Evolutionary conservation across 2,113 vertebrate genomes (phyloP), one percentile per base, ranked within the genome.

Genomic region (Piaya cayana): DNA sequence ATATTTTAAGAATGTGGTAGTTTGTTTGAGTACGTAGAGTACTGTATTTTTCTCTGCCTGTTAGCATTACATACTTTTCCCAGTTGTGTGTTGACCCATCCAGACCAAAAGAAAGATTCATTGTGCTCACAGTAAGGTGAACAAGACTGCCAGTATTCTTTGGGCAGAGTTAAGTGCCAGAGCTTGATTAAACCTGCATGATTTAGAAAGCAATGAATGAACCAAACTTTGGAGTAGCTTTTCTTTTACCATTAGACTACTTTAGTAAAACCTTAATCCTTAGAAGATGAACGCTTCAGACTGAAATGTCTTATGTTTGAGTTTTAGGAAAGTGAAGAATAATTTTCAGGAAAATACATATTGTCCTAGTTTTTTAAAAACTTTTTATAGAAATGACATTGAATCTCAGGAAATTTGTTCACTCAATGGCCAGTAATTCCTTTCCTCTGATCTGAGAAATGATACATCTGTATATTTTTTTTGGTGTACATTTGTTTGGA

Each of bases 231-330:
- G n/a, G n/a, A 59, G 17, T 29, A 53, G 10, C 22, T 78, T 92
- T 69, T 75, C 37, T 63, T 85, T 32, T 20, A 59, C 30, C 12
- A 2, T 55, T 71, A 42, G 22, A 32, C 36, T 45, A 49, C n/a
- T 13, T 53, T 36, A 26, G 43, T 45, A 45, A 45, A 45, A 45
- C 7, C 15, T n/a, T 69, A 52, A 70, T 78, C 22, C n/a, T 58
- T 20, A 37, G 12, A 36, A 70, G 6, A n/a, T 8, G 11, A 89
- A 29, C 0, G 0, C 3, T 69, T 77, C 30, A 37, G 8, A 34
- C 5, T 45, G 27, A 93, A 60, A 62, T 7, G 4, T 49, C 14
- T 72, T 60, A 2, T 47, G 23, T 71, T 47, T 72, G 30, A 72
- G 30, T 53, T 92, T 36, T 69, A 69, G 21, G 49, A 53, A 68